A percentile compares a stretch with the other conserved stretches of the same genome.
These are phyloP conservation scores for Crax fasciolata DNA, from an alignment of 2,797 vertebrate species.

Conservation along the genomic window DNA sequence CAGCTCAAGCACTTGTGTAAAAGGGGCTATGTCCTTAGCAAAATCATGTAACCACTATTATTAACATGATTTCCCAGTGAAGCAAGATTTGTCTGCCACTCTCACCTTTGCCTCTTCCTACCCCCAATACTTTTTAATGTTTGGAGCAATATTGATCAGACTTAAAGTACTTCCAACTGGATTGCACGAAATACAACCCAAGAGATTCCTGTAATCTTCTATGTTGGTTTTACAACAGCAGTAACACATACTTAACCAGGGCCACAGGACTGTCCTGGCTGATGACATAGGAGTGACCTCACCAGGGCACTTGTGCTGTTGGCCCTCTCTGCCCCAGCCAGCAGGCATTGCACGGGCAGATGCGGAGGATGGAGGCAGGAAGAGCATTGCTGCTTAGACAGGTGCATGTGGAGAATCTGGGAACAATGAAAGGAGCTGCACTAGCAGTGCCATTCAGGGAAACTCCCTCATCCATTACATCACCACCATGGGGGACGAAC, in stretches of 20 bases:
- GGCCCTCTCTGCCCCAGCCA: rapidly evolving
- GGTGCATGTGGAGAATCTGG: not conserved
- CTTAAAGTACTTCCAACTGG: not conserved
- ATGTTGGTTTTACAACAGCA: not conserved
- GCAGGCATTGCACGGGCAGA: not conserved
- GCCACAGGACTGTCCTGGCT: not conserved
- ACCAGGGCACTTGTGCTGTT: not conserved
- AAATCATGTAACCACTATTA: not conserved
- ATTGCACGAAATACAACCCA: not conserved
- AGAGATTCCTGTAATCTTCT: not conserved
- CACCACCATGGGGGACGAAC: not conserved
- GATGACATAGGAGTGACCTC: not conserved
- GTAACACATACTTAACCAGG: not conserved
- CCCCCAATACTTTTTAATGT: not conserved
- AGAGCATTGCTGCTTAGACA: not conserved
- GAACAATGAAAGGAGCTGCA: not conserved
- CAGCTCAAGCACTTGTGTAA: too few species aligned
- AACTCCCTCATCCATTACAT: not conserved
- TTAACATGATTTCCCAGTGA: not conserved
- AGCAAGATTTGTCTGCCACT: not conserved
- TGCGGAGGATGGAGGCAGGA: not conserved
- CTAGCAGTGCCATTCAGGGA: rapidly evolving
- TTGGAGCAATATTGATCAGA: not conserved
- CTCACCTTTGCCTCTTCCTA: not conserved
- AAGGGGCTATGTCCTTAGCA: not conserved